phyloP scores from a whole-genome alignment of 2,113 vertebrate genomes.

The Mixornis gularis region DNA sequence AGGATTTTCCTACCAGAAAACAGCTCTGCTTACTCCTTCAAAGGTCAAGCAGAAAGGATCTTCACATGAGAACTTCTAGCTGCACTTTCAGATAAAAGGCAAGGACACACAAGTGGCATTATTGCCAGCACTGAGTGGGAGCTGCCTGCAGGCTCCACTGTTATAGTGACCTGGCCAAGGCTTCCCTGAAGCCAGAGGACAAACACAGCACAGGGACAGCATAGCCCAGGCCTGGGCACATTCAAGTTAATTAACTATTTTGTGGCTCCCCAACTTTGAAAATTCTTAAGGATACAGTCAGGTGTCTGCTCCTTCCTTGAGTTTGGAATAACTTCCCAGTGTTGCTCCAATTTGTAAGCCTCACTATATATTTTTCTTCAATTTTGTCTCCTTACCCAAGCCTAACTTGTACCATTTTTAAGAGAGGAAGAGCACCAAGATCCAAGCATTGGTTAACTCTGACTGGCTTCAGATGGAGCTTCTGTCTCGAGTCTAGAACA shows the following conservation, averaged over 20 bases:
- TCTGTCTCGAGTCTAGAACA: neutral
- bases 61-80: neutral
- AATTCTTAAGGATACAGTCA: neutral
- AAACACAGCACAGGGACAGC: neutral
- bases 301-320: neutral
- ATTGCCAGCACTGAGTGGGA: neutral
- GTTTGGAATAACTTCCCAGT: neutral
- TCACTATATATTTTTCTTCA: neutral
- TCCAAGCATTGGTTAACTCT: neutral
- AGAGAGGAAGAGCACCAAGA: neutral
- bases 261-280: neutral
- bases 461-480: neutral
- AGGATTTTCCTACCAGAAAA: neutral
- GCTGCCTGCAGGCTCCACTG: neutral
- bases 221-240: neutral
- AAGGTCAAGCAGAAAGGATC: neutral
- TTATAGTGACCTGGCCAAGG: neutral
- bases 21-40: neutral
- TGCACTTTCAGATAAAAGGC: neutral
- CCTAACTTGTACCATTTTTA: neutral
- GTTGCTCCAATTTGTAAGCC: neutral
- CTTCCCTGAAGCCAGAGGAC: neutral
- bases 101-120: neutral
- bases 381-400: neutral
- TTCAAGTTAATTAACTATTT: neutral